Base-by-base conservation (phyloP, 2,113 vertebrate species). In the Delphinus delphis region DNA sequence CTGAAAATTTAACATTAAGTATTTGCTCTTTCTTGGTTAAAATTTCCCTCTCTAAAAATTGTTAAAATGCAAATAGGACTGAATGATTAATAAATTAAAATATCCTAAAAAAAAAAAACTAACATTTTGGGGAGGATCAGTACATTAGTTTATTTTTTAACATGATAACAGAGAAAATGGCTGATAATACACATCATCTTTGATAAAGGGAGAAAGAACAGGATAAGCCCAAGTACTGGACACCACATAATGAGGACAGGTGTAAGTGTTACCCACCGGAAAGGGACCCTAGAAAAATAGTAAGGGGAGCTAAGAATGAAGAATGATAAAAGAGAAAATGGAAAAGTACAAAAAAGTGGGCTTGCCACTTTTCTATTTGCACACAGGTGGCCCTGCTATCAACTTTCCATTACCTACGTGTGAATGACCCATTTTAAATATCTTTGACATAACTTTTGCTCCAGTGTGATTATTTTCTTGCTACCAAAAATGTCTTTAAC, bases 21-120 rank as follows among this genome's bases (percentile, higher is more conserved):
- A 89, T 50, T 65, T 74, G 26, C 65, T 55, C 74, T 95, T 92
- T 73, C 47, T 86, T 87, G 10, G 71, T 79, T 60, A 96, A 90
- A 94, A 62, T 4, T 41, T 89, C 25, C 15, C 12, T 68, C 50
- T 86, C 18, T 62, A 55, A 21, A 89, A 92, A 86, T 14, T 55
- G 9, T 58, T 41, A 93, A 95, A 92, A 68, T 70, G 88, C 53
- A 92, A 33, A 33, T 38, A 77, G 60, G 11, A 77, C 44, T 80
- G 6, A 93, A 88, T 28, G 55, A 44, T 28, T 94, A 65, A 63
- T n/a, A 95, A 93, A 50, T 15, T 70, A 31, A 77, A 93, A 91
- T 86, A 86, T 3, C 33, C 62, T 93, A n/a, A 84, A 88, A 31
- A 65, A 65, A 60, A 55, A 55, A 0, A 5, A 5, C 23, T 28